Conservation (phyloP, 2,113 vertebrate genomes). For the Gasterosteus aculeatus region DNA sequence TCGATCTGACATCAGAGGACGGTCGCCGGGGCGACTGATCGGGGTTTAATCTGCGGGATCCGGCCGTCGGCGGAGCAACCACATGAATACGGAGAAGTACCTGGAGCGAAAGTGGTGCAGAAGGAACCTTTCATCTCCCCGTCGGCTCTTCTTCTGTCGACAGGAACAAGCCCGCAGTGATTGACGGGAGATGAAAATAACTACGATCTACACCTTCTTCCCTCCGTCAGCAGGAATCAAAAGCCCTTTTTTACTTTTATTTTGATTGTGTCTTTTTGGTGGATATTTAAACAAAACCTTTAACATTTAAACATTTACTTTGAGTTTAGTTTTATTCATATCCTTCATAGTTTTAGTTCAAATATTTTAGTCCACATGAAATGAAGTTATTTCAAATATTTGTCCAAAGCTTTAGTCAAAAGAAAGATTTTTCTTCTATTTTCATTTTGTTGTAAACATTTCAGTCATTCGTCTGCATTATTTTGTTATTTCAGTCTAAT, state of each 20-base stretch:
- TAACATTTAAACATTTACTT: neutral
- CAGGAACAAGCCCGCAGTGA: neutral
- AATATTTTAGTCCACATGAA: no score
- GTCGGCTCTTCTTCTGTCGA: neutral
- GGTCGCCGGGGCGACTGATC: constrained; percentile 36
- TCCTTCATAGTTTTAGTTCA: no score
- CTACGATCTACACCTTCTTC: no score
- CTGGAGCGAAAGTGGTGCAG: constrained; percentile 8
- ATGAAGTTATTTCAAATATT: no score
- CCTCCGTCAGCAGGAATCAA: neutral
- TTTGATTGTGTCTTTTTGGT: neutral
- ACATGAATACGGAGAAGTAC: no score
- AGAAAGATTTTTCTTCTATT: no score
- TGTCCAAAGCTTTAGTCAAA: no score
- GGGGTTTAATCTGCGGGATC: constrained; percentile 48
- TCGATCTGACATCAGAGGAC: constrained; percentile 28
- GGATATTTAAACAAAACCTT: neutral
- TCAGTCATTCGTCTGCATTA: no score
- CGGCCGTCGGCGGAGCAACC: constrained; percentile 29
- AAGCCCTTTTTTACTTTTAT: neutral
- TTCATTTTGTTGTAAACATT: no score
- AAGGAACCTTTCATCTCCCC: constrained; percentile 26
- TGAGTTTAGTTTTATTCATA: no score
- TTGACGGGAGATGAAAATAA: neutral
- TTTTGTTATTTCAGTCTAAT: no score